Evolutionary conservation across 2,113 vertebrate genomes (phyloP), one percentile per base, ranked within the genome.

Genomic region (Psilopsiagon aymara): DNA sequence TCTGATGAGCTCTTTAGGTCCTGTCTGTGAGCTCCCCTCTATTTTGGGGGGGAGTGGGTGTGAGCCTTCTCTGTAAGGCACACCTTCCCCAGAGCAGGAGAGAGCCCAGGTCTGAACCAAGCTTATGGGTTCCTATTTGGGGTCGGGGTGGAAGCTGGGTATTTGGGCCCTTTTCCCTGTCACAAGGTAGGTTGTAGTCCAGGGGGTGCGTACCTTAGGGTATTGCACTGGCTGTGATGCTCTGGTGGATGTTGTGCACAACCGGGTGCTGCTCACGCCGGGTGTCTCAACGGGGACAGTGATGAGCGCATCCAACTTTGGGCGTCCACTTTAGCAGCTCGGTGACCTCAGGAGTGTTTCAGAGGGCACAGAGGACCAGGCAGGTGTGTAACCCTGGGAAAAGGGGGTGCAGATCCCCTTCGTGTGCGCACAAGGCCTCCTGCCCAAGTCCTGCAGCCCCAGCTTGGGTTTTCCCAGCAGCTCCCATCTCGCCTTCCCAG

Each of bases 221-320:
- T 6, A n/a, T 23, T 24, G 18, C 64, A 18, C 21, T 1, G 1
- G 7, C 28, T 17, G 24, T 0, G 17, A 10, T 39, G 53, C 43
- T 62, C 73, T 1, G 0, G 8, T 31, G 66, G 35, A 37, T 15
- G 19, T 19, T 55, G 39, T 1, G 1, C 23, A 21, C 41, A 41
- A 25, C 5, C 0, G 1, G 28, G 59, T 6, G 27, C 43, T 24
- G 21, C 70, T 52, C 5, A 0, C 24, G 28, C 15, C 0, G 1
- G 60, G 28, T 11, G 17, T 75, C 33, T 51, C 25, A 1, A n/a
- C 39, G 68, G 44, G 39, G 31, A 67, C 0, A 0, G 49, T 5
- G 53, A 67, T 0, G 4, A 73, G 43, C 1, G 0, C 0, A 1
- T 53, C 77, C 62, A 25, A 9, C 15, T 66, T 63, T 12, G 37